Percentiles rank a stretch among this genome's conserved stretches.
Conservation (phyloP, 2,113 vertebrate species). For the Sapajus apella region DNA sequence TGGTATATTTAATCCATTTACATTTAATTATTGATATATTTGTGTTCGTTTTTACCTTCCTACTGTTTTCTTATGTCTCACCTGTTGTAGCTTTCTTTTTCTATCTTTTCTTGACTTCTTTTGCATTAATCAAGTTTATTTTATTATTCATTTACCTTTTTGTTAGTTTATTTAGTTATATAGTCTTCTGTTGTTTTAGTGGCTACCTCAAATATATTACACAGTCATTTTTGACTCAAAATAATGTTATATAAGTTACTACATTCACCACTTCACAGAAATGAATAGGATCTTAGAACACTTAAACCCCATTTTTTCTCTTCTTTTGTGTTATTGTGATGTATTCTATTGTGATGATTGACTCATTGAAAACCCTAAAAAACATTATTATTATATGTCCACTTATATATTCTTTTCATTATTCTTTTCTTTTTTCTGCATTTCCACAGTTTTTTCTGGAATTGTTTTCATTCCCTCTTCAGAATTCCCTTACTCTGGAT, state of each 20-base stretch:
- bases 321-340: not conserved
- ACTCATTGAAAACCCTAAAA: not conserved
- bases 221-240: not conserved
- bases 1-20: not conserved
- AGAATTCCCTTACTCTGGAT: not conserved
- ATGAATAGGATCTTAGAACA: not conserved
- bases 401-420: not conserved
- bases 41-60: not conserved
- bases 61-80: not conserved
- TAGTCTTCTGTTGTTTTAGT: not conserved
- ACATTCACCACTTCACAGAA: not conserved
- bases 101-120: not conserved
- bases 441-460: not conserved
- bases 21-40: not conserved
- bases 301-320: not conserved
- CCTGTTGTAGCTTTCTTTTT: not conserved
- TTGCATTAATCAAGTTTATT: not conserved
- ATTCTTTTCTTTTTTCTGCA: not conserved
- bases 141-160: not conserved
- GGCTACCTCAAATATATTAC: not conserved
- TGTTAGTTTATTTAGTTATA: not conserved
- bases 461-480: not conserved
- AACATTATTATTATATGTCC: not conserved
- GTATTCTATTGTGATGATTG: not conserved
- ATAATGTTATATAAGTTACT: not conserved